phyloP scores from a whole-genome alignment of 2,888 invertebrate species.

The Apocheima hispidaria region DNA sequence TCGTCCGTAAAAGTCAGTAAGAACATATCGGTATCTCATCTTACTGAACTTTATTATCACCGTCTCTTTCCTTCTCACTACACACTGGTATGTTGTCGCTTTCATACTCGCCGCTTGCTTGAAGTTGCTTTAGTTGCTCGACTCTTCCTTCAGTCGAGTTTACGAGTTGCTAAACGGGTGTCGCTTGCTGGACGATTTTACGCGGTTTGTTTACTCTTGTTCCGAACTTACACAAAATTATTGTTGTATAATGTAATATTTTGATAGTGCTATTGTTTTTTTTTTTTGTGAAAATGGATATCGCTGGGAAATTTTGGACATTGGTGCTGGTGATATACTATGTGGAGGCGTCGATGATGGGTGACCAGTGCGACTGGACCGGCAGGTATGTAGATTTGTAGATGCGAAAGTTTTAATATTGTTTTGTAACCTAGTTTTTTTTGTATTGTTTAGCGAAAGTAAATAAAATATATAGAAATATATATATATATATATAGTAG shows the following conservation, averaged over 20 bases:
- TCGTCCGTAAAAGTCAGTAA: constrained; percentile 42
- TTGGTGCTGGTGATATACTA: constrained; percentile 72
- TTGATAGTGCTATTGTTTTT: constrained; percentile 36
- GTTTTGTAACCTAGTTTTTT: constrained; percentile 44
- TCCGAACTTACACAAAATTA: constrained; percentile 44
- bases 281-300: constrained; percentile 63
- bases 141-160: constrained; percentile 57
- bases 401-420: constrained; percentile 55
- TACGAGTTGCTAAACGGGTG: constrained; percentile 50
- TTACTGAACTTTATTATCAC: constrained; percentile 52
- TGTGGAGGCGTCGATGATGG: constrained; percentile 86
- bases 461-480: too few species aligned
- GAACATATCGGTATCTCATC: constrained; percentile 43
- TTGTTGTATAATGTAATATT: constrained; percentile 62
- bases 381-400: constrained; percentile 87
- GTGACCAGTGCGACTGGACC: constrained; percentile 90
- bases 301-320: constrained; percentile 71
- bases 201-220: constrained; percentile 64
- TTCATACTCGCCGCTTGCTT: constrained; percentile 25
- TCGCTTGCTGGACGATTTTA: constrained; percentile 43
- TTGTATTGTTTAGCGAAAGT: constrained; percentile 27
- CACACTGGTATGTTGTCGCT: constrained; percentile 47
- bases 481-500: too few species aligned
- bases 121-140: too few species aligned
- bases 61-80: constrained; percentile 59